Evolutionary conservation across 2,888 invertebrate genomes (phyloP).

Genomic region (Axea sp.): DNA sequence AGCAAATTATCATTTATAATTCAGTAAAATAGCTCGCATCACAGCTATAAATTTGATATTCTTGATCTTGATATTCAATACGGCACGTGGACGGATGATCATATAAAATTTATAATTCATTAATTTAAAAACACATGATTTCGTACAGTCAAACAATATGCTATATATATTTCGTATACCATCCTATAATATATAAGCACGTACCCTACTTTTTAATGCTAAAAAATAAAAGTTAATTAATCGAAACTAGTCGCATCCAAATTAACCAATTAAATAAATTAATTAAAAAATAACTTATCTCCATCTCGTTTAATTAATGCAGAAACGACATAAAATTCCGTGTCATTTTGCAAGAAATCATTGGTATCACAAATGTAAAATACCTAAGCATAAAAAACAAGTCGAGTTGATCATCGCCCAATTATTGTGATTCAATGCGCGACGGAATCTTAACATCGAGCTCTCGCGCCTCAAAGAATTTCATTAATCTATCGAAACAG

Average conservation of each 20-base stretch:
- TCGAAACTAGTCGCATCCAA: too few relatives aligned
- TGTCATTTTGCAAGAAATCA: too few relatives aligned
- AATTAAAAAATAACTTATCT: too few relatives aligned
- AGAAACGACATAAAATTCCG: too few relatives aligned
- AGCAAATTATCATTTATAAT: slow-evolving; percentile 46
- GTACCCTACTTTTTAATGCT: too few relatives aligned
- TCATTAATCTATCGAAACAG: slow-evolving; percentile 50
- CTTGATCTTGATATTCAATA: slow-evolving; percentile 34
- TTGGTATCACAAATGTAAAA: too few relatives aligned
- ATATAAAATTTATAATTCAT: slow-evolving; percentile 20
- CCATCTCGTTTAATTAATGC: too few relatives aligned
- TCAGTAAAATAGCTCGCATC: slow-evolving; percentile 31
- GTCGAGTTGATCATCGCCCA: slow-evolving; percentile 7
- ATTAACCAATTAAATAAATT: too few relatives aligned
- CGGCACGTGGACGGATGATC: slow-evolving; percentile 30
- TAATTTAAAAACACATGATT: neutral
- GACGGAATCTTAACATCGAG: slow-evolving; percentile 9
- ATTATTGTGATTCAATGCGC: slow-evolving; percentile 42
- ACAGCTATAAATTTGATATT: slow-evolving; percentile 38
- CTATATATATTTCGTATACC: neutral
- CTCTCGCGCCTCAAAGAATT: slow-evolving; percentile 36
- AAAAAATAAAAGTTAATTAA: too few relatives aligned
- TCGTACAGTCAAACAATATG: neutral
- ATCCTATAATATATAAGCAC: neutral
- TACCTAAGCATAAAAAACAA: neutral